phyloP scores from a whole-genome alignment of 2,797 vertebrate species.

The Paedocypris micromegethes region DNA sequence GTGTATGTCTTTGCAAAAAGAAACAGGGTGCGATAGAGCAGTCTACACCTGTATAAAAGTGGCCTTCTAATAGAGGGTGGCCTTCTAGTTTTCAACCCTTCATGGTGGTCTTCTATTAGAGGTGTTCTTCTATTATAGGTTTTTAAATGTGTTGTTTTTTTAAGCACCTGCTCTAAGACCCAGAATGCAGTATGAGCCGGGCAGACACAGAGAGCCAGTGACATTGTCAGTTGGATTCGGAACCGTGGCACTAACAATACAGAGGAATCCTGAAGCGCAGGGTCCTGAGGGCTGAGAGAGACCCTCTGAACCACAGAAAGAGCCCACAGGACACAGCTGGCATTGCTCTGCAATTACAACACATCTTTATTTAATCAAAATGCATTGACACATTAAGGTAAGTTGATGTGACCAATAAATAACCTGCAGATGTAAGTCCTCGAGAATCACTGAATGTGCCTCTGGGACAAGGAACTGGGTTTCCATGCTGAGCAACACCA shows the following conservation, averaged over 20 bases:
- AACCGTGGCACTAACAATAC: slow-evolving; percentile 62
- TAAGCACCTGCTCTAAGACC: slow-evolving; percentile 64
- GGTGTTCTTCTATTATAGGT: no score
- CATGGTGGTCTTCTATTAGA: no score
- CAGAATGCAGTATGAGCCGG: slow-evolving; percentile 65
- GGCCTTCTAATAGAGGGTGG: no score
- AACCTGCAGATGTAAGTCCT: slow-evolving; percentile 68
- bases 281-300: slow-evolving; percentile 66
- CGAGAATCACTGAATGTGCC: slow-evolving; percentile 75
- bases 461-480: slow-evolving; percentile 76
- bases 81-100: no score
- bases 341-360: slow-evolving; percentile 67
- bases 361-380: slow-evolving; percentile 6
- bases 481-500: slow-evolving; percentile 60
- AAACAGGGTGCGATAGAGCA: no score
- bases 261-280: slow-evolving; percentile 70
- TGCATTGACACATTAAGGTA: not conserved
- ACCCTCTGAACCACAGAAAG: slow-evolving; percentile 72
- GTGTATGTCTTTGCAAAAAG: no score
- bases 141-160: not conserved
- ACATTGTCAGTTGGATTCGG: slow-evolving; percentile 71
- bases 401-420: slow-evolving; percentile 13
- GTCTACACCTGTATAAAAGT: no score
- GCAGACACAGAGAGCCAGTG: slow-evolving; percentile 69
- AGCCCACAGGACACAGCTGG: slow-evolving; percentile 64